phyloP scores from a whole-genome alignment of 64 coral and sea anemone genomes.

The Cladopsammia gracilis region DNA sequence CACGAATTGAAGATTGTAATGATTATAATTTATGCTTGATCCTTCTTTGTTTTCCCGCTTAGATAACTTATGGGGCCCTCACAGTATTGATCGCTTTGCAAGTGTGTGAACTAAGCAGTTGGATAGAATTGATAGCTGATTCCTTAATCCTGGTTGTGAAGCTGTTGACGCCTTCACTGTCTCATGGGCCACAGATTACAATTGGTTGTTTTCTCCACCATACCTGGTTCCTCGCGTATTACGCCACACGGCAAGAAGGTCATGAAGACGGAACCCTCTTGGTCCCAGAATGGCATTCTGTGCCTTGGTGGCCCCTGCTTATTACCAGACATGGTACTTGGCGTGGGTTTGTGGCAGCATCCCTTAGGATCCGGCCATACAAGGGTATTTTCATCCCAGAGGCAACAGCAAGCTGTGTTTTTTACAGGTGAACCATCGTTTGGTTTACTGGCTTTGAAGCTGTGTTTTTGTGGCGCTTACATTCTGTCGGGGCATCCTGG shows the following conservation, averaged over 20 bases:
- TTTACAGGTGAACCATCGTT: neutral
- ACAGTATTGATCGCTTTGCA: slow-evolving; percentile 2
- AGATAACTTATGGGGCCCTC: slow-evolving; percentile 22
- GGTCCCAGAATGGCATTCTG: slow-evolving; percentile 63
- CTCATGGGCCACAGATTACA: slow-evolving; percentile 41
- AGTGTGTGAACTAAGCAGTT: slow-evolving; percentile 52
- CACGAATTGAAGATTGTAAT: slow-evolving; percentile 18
- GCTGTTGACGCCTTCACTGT: slow-evolving; percentile 53
- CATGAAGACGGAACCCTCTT: slow-evolving; percentile 38
- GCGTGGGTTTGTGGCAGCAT: neutral
- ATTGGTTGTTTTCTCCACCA: slow-evolving; percentile 66
- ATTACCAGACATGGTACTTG: neutral
- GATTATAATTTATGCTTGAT: slow-evolving; percentile 30
- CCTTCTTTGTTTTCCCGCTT: neutral
- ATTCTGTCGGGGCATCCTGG: neutral
- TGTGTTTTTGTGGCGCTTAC: slow-evolving; percentile 14
- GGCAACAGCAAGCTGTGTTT: slow-evolving; percentile 46
- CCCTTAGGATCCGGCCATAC: slow-evolving; percentile 18
- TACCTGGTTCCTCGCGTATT: slow-evolving; percentile 48
- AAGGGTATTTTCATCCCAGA: slow-evolving; percentile 36
- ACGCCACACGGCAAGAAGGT: neutral
- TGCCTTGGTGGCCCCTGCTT: slow-evolving; percentile 35
- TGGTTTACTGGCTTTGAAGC: slow-evolving; percentile 18
- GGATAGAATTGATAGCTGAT: slow-evolving; percentile 20
- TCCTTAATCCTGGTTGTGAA: slow-evolving; percentile 46